phyloP scores from a whole-genome alignment of 2,888 invertebrate species.

The Tenthredo distinguenda region DNA sequence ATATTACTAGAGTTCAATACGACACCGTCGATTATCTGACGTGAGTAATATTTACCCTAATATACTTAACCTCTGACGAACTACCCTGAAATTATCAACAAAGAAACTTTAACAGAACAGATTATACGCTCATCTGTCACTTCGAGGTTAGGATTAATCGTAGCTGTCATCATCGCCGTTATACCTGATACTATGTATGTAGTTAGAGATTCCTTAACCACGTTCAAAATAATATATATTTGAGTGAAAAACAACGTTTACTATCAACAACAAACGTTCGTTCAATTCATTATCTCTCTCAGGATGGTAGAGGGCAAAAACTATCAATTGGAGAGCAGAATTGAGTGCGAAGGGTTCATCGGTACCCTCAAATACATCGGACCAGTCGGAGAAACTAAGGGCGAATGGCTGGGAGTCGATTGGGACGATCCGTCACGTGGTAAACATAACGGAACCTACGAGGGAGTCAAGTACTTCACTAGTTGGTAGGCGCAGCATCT shows the following conservation, averaged over 20 bases:
- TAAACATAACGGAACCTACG: constrained; percentile 94
- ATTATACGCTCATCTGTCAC: constrained; percentile 47
- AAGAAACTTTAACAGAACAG: not conserved
- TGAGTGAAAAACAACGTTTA: not conserved
- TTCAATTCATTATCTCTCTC: constrained; percentile 47
- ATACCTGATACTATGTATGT: not conserved
- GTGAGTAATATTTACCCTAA: constrained; percentile 43
- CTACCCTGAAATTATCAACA: not conserved
- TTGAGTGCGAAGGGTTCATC: constrained; percentile 78
- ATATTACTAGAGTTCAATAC: not conserved
- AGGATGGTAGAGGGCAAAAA: constrained; percentile 74
- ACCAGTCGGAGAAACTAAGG: constrained; percentile 76
- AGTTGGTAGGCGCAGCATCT: constrained; percentile 79
- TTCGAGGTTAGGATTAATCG: constrained; percentile 63
- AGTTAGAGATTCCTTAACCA: not conserved
- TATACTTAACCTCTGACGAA: not conserved
- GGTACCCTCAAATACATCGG: constrained; percentile 81
- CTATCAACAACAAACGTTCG: not conserved
- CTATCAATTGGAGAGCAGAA: constrained; percentile 77
- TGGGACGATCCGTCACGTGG: constrained; percentile 96
- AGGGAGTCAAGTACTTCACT: constrained; percentile 90
- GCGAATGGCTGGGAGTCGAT: constrained; percentile 95
- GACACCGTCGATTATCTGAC: not conserved
- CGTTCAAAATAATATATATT: not conserved
- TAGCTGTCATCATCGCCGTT: constrained; percentile 15